Evolutionary conservation across 2,797 vertebrate species (phyloP).

Genomic region (Hoplostethus mediterraneus): DNA sequence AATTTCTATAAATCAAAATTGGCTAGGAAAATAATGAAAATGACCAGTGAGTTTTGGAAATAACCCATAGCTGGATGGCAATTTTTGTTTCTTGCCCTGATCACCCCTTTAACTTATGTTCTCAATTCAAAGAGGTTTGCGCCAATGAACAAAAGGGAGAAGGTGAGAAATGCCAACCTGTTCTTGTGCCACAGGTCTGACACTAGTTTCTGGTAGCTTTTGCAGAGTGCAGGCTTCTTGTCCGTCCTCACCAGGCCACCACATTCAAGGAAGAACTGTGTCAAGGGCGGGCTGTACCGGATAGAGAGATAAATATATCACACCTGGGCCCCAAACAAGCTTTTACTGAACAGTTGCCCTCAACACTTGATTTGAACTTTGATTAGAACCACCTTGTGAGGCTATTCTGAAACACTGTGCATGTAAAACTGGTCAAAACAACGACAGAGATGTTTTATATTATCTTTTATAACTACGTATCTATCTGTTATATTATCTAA

Average conservation of each 20-base stretch:
- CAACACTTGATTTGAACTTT: neutral
- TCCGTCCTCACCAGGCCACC: slow-evolving; percentile 94
- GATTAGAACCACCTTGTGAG: neutral
- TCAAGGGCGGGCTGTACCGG: slow-evolving; percentile 91
- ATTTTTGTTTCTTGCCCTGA: neutral
- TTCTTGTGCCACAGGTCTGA: slow-evolving; percentile 98
- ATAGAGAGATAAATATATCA: slow-evolving; percentile 21
- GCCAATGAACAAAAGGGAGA: neutral
- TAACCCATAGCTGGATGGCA: neutral
- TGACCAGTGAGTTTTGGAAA: neutral
- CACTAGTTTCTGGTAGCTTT: slow-evolving; percentile 98
- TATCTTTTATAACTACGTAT: no score
- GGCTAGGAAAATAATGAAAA: neutral
- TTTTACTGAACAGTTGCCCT: neutral
- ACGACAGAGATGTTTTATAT: no score
- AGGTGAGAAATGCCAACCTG: slow-evolving; percentile 82
- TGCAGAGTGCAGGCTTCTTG: slow-evolving; percentile 98
- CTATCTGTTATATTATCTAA: no score
- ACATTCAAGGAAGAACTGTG: slow-evolving; percentile 96
- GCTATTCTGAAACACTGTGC: neutral
- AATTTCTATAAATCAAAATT: neutral
- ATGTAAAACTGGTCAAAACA: no score
- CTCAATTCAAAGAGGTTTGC: neutral
- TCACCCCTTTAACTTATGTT: neutral
- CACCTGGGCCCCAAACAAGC: slow-evolving; percentile 1